Conservation (phyloP, 2,888 invertebrate species). For the Listrodromus nycthemerus region DNA sequence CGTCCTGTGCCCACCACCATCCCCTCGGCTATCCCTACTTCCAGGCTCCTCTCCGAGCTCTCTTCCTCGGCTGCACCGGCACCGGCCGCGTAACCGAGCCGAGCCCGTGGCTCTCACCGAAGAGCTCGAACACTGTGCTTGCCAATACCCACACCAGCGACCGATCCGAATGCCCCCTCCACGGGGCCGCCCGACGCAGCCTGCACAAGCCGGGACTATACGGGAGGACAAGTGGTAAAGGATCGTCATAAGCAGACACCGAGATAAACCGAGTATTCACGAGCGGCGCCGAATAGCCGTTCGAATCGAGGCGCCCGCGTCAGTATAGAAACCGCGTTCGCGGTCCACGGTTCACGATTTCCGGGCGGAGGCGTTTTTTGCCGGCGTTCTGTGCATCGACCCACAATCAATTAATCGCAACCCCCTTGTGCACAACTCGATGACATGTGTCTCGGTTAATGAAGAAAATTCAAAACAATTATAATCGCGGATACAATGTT, state of each 20-base stretch:
- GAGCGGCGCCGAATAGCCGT: slow-evolving; percentile 81
- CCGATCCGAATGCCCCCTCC: slow-evolving; percentile 41
- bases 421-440: neutral
- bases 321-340: slow-evolving; percentile 84
- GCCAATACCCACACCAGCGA: slow-evolving; percentile 30
- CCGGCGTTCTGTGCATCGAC: slow-evolving; percentile 43
- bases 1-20: slow-evolving; percentile 53
- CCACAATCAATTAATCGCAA: neutral
- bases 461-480: slow-evolving; percentile 8
- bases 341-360: slow-evolving; percentile 84
- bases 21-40: slow-evolving; percentile 42
- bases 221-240: slow-evolving; percentile 71
- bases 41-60: neutral
- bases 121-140: slow-evolving; percentile 18
- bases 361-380: slow-evolving; percentile 74
- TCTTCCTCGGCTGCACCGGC: slow-evolving; percentile 29
- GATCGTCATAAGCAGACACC: slow-evolving; percentile 74
- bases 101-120: slow-evolving; percentile 8
- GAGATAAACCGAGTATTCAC: slow-evolving; percentile 75
- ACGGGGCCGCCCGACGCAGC: slow-evolving; percentile 17
- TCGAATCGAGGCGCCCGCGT: slow-evolving; percentile 84
- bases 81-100: slow-evolving; percentile 13
- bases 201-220: slow-evolving; percentile 21
- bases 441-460: neutral
- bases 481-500: slow-evolving; percentile 4